Base-by-base conservation (phyloP, 2,797 vertebrate genomes). In the Denticeps clupeoides region DNA sequence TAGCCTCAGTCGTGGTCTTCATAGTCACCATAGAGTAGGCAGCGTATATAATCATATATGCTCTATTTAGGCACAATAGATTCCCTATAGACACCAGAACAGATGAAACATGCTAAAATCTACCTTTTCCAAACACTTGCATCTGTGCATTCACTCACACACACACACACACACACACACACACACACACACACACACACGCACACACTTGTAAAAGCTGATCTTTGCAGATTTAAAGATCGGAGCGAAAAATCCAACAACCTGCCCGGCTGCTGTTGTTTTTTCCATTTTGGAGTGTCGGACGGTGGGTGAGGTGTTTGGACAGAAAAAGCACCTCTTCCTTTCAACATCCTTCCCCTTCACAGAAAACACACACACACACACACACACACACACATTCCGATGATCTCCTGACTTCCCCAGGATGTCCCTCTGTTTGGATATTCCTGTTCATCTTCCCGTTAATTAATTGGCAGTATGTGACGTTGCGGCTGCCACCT, bases 311-410 rank as follows among this genome's bases (percentile, higher is more conserved):
- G 67, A 81, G 65, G 67, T 75, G 65, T 73, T 75, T 70, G 69
- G 68, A 75, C 65, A 64, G 69, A 77, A 79, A 71, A 78, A 65
- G 68, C 71, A 74, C 62, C 60, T 78, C 72, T 81, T 79, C 69
- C 75, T 62, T 67, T 64, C 54, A 49, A 65, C 62, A 62, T 67
- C 59, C 65, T 63, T 64, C 62, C 70, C 52, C 37, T 45, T 29
- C 25, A 51, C 48, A 16, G 22, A 41, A 49, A 29, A 55, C 38
- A 52, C 45, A 44, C 33, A 31, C 29, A 47, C 46, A 27, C 40
- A 28, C 28, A 38, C 29, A 49, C 45, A 26, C 23, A 50, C 13
- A 7, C 16, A 26, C 18, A 22, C 33, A 46, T 65, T 66, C 69
- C 59, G 68, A 55, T 65, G 69, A 70, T 69, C 58, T 52, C 71